Evolutionary conservation across 2,888 invertebrate genomes (phyloP).

Genomic region (Phengaris arion): DNA sequence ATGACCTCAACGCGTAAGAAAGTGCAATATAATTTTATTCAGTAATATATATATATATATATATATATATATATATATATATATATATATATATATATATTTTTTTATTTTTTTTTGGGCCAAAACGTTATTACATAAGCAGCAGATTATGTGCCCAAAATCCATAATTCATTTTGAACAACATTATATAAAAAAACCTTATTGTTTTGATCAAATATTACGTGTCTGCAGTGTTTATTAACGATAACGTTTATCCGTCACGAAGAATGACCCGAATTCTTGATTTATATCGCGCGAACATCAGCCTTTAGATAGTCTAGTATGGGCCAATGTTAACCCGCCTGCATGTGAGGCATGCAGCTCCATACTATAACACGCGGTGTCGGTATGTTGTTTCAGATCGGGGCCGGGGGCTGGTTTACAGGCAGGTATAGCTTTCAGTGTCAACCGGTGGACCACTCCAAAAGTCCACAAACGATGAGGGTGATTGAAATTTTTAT

Average conservation of each 20-base stretch:
- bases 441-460: constrained; percentile 98
- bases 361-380: constrained; percentile 56
- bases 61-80: no score
- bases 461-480: constrained; percentile 92
- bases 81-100: no score
- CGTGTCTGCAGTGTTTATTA: not conserved
- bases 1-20: no score
- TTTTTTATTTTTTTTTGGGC: no score
- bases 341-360: constrained; percentile 30
- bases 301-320: constrained; percentile 18
- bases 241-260: constrained; percentile 17
- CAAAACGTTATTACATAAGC: no score
- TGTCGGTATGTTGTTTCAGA: constrained; percentile 85
- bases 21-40: no score
- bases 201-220: not conserved
- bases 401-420: constrained; percentile 95
- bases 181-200: not conserved
- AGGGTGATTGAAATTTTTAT: constrained; percentile 85
- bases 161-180: no score
- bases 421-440: constrained; percentile 96
- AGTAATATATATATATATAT: no score
- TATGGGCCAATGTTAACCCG: constrained; percentile 27
- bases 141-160: no score
- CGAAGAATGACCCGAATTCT: not conserved
- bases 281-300: not conserved